Conservation (phyloP, 30 jellyfish, hydroid and myxozoan genomes). For the Turritopsis rubra region DNA sequence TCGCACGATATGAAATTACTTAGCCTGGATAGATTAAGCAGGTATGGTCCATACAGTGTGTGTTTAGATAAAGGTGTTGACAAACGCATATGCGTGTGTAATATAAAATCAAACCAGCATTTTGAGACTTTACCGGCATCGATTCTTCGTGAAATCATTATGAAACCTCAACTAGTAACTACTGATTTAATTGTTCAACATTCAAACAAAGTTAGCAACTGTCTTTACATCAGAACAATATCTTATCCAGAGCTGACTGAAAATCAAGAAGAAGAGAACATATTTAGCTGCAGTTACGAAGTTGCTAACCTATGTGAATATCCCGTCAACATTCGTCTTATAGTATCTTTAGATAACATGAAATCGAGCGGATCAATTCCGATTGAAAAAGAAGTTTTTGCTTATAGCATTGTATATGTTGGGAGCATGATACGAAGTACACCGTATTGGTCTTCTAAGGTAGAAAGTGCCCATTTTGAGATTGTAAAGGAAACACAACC, state of each 20-base stretch:
- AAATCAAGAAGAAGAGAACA: neutral
- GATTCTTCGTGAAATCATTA: neutral
- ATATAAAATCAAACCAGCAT: neutral
- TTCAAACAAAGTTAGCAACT: neutral
- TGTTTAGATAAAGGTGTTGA: slow-evolving; percentile 59
- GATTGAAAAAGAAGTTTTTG: neutral
- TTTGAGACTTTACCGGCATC: neutral
- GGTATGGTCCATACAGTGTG: slow-evolving; percentile 46
- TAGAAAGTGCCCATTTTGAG: neutral
- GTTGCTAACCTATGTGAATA: slow-evolving; percentile 10
- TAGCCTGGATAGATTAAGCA: slow-evolving; percentile 51
- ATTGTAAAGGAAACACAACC: neutral
- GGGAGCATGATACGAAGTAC: neutral
- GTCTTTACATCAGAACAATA: neutral
- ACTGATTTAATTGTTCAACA: neutral
- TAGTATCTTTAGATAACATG: neutral
- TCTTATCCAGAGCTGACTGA: slow-evolving; percentile 8
- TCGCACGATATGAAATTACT: slow-evolving; percentile 38
- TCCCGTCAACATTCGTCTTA: neutral
- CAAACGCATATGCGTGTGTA: slow-evolving; percentile 46
- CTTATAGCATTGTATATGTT: neutral
- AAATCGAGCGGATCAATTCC: neutral
- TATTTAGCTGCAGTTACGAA: slow-evolving; percentile 9
- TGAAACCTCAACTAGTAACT: neutral
- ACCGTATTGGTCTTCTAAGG: slow-evolving; percentile 17